Evolutionary conservation across 2,888 invertebrate species (phyloP), one percentile per base, ranked within the genome.

Genomic region (Aelia acuminata): DNA sequence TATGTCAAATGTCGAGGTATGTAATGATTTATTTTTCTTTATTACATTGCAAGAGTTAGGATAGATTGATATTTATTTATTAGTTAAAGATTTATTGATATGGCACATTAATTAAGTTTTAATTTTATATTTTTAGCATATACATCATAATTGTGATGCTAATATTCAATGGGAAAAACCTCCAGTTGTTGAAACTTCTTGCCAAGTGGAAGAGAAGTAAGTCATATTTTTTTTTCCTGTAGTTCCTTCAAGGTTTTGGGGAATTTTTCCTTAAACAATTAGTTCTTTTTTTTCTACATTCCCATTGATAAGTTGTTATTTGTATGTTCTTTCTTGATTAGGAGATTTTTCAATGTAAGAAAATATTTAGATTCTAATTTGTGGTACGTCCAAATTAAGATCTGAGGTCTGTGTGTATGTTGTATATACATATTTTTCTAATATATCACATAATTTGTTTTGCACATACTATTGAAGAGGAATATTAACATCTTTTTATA

Each of bases 1-100:
- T 43, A 95, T 96, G 94, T 95, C 94, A 91, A 96, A 95, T 91
- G 95, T 93, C 95, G 94, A 96, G 95, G 96, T 89, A 80, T 84
- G 57, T n/a, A 26, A 57, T 15, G 13, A 57, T 47, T 84, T 53
- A 47, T 89, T 92, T 92, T 91, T 90, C 90, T 90, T 87, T 88
- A 88, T 89, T 43, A 4, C 11, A 20, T 47, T 87, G 70, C 18
- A 20, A 39, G 22, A 50, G 5, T 85, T 31, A 47, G 1, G n/a
- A n/a, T 43, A n/a, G 43, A 47, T 47, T 47, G 3, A 10, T 43
- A 84, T 47, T 43, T 84, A 47, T 35, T 84, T 84, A 39, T 47
- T 84, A 43, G 22, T 22, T 8, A 20, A 35, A 70, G 20, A 75
- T 39, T 75, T 39, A 20, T 39, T 39, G 2, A 0, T 85, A 13